phyloP scores from a whole-genome alignment of 1,140 invertebrate genomes.

The Drosophila nannoptera region DNA sequence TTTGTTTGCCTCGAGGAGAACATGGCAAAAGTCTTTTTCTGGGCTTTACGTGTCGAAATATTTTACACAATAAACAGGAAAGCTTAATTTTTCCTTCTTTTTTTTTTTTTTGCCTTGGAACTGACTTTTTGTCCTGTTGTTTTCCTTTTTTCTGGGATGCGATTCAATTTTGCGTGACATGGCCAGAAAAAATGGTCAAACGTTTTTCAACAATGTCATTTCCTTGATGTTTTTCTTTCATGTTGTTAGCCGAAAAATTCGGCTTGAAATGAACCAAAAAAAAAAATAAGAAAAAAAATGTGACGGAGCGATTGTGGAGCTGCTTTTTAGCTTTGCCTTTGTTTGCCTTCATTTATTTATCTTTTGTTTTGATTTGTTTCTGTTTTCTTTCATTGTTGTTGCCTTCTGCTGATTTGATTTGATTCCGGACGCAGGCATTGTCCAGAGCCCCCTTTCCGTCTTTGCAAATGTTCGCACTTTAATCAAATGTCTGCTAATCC shows the following conservation, averaged over 20 bases:
- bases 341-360: conserved; percentile 54
- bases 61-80: neutral
- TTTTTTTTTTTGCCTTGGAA: conserved; percentile 10
- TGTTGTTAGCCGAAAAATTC: conserved; percentile 55
- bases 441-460: conserved; percentile 28
- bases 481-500: conserved; percentile 71
- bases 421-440: conserved; percentile 53
- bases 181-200: conserved; percentile 67
- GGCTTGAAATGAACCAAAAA: conserved; percentile 62
- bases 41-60: neutral
- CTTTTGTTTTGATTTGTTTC: conserved; percentile 39
- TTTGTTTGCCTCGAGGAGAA: too few relatives aligned
- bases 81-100: neutral
- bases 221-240: conserved; percentile 64
- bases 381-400: conserved; percentile 5
- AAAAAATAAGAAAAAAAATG: conserved; percentile 14
- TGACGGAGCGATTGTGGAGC: conserved; percentile 4
- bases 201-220: conserved; percentile 73
- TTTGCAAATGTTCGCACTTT: conserved; percentile 67
- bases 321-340: conserved; percentile 43
- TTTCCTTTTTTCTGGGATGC: conserved; percentile 38
- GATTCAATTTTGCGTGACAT: conserved; percentile 67
- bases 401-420: conserved; percentile 60
- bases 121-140: conserved; percentile 22
- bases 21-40: too few relatives aligned